phyloP scores from a whole-genome alignment of 2,888 invertebrate genomes.

The Neocrepidodera transversa region DNA sequence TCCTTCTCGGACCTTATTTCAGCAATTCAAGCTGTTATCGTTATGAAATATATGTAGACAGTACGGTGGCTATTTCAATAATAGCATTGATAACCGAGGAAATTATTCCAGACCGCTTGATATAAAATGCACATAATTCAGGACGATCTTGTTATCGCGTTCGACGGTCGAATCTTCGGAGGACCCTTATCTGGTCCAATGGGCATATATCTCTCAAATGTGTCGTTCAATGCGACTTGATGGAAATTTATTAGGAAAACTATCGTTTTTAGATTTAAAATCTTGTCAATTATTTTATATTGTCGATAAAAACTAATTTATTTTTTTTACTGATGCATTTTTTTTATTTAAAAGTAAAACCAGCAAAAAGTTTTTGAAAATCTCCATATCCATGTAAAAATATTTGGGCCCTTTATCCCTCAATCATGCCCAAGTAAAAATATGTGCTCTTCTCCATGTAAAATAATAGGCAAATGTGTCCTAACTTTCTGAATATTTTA shows the following conservation, averaged over 20 bases:
- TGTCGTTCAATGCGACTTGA: constrained; percentile 1
- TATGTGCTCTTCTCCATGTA: no score
- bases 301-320: no score
- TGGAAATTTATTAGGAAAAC: constrained; percentile 5
- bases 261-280: background rate
- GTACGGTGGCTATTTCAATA: constrained; percentile 28
- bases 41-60: constrained; percentile 24
- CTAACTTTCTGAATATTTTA: no score
- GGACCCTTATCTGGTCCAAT: constrained; percentile 9
- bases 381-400: no score
- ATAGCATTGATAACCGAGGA: constrained; percentile 31
- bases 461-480: no score
- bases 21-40: constrained; percentile 20
- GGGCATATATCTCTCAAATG: constrained; percentile 14
- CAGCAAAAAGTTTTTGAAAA: no score
- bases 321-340: no score
- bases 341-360: no score
- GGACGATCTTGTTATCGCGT: constrained; percentile 33
- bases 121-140: constrained; percentile 40
- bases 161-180: constrained; percentile 16
- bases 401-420: no score
- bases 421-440: no score
- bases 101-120: constrained; percentile 34
- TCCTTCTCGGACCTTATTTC: constrained; percentile 3
- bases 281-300: no score